phyloP scores from a whole-genome alignment of 2,888 invertebrate genomes.

The Drosophila rellima region DNA sequence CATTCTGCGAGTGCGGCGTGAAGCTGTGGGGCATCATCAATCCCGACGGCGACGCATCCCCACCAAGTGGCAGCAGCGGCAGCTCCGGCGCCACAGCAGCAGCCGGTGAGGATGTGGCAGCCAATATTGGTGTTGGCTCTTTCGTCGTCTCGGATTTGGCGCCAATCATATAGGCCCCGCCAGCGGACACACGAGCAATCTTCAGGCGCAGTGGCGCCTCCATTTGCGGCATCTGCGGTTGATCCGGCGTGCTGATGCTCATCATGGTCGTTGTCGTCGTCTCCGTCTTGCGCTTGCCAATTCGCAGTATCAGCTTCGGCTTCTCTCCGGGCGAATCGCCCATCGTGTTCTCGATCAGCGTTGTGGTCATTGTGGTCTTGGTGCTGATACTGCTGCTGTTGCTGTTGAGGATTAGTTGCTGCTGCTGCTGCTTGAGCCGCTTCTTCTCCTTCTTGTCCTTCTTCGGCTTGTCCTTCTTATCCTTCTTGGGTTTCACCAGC shows the following conservation, averaged over 20 bases:
- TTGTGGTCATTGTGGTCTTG: constrained; percentile 78
- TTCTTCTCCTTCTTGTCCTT: constrained; percentile 88
- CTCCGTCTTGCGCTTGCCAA: constrained; percentile 86
- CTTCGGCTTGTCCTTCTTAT: constrained; percentile 84
- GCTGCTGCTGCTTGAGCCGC: constrained; percentile 85
- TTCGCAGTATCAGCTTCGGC: constrained; percentile 92
- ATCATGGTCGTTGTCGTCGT: constrained; percentile 44
- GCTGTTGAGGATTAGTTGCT: constrained; percentile 83
- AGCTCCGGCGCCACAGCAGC: constrained; percentile 38
- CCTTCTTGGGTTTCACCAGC: constrained; percentile 68
- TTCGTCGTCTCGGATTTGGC: constrained; percentile 55
- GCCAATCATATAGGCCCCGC: constrained; percentile 87
- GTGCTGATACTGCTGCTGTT: constrained; percentile 33
- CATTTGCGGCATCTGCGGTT: constrained; percentile 21
- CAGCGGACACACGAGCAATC: constrained; percentile 92
- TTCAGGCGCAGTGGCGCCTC: constrained; percentile 93
- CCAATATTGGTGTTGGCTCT: constrained; percentile 52
- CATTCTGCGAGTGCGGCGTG: constrained; percentile 73
- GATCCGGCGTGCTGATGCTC: constrained; percentile 25
- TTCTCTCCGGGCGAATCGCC: constrained; percentile 86
- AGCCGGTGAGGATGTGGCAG: constrained; percentile 34
- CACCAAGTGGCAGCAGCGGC: constrained; percentile 39
- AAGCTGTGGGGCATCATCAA: constrained; percentile 57
- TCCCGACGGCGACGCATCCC: constrained; percentile 48
- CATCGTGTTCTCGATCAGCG: constrained; percentile 86